Conservation (phyloP, 2,888 invertebrate species). For the Ormyrus thymus region DNA sequence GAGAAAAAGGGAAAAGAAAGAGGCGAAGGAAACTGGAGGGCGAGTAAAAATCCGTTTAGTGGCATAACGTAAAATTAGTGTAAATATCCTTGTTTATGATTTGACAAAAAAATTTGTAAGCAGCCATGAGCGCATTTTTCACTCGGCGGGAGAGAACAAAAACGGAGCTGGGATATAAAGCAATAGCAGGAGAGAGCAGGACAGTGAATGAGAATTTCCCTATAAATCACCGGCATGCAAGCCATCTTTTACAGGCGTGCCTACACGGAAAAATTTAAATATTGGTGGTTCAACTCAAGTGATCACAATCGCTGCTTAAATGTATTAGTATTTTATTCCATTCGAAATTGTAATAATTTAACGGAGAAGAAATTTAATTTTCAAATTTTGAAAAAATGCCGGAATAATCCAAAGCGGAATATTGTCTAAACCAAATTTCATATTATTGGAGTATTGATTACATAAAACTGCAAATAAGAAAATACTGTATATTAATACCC, state of each 20-base stretch:
- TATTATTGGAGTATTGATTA: no score
- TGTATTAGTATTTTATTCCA: neutral
- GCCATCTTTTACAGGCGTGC: conserved; percentile 45
- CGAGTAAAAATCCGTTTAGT: neutral
- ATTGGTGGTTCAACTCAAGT: conserved; percentile 32
- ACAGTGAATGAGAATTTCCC: conserved; percentile 39
- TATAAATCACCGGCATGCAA: conserved; percentile 47
- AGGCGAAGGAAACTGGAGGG: neutral
- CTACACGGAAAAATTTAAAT: conserved; percentile 43
- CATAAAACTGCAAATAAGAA: no score
- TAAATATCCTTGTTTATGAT: conserved; percentile 20
- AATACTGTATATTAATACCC: no score
- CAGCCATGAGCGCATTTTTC: conserved; percentile 26
- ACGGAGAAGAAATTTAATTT: no score
- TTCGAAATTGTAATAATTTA: neutral
- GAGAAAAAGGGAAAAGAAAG: neutral
- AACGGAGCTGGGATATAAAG: neutral
- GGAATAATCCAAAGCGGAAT: no score
- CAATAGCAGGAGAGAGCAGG: neutral
- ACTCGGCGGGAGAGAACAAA: conserved; percentile 8
- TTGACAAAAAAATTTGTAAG: conserved; percentile 11
- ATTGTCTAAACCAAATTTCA: no score
- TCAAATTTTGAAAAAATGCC: no score
- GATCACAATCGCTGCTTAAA: conserved; percentile 12
- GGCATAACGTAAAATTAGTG: conserved; percentile 19